Conservation (phyloP, 1,140 invertebrate genomes). For the Cydia strobilella region DNA sequence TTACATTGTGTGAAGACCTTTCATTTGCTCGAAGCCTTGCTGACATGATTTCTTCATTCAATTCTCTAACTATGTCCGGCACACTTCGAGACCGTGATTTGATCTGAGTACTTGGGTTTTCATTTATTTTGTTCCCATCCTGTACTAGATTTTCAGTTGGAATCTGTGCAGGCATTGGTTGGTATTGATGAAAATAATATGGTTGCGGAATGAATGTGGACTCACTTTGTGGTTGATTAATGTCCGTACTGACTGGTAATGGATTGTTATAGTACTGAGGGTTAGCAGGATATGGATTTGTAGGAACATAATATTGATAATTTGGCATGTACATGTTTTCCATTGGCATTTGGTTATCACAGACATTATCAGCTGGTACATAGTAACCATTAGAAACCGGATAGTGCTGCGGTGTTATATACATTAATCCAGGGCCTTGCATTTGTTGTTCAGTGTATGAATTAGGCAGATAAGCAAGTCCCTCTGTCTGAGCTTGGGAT, state of each 20-base stretch:
- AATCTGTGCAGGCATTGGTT: conserved; percentile 60
- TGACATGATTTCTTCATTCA: conserved; percentile 84
- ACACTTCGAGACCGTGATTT: conserved; percentile 84
- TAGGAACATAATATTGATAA: conserved; percentile 70
- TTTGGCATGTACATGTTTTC: conserved; percentile 66
- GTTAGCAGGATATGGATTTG: conserved; percentile 52
- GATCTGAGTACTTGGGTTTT: conserved; percentile 55
- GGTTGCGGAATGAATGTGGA: conserved; percentile 62
- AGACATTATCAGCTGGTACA: conserved; percentile 54
- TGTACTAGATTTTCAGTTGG: conserved; percentile 42
- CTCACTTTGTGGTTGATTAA: conserved; percentile 52
- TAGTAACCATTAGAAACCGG: conserved; percentile 66
- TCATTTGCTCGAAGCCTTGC: conserved; percentile 77
- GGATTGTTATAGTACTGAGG: conserved; percentile 56
- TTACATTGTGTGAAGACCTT: conserved; percentile 67
- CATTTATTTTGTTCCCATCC: conserved; percentile 57
- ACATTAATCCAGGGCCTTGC: conserved; percentile 59
- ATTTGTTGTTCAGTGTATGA: conserved; percentile 63
- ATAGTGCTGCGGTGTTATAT: conserved; percentile 60
- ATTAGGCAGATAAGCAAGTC: conserved; percentile 60
- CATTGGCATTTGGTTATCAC: conserved; percentile 56
- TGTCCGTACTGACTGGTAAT: conserved; percentile 49
- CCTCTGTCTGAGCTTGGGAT: conserved; percentile 64
- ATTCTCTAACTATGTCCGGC: conserved; percentile 86
- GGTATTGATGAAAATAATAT: conserved; percentile 67